Conservation (phyloP, 2,888 invertebrate genomes). For the Cheiracanthium punctorium region DNA sequence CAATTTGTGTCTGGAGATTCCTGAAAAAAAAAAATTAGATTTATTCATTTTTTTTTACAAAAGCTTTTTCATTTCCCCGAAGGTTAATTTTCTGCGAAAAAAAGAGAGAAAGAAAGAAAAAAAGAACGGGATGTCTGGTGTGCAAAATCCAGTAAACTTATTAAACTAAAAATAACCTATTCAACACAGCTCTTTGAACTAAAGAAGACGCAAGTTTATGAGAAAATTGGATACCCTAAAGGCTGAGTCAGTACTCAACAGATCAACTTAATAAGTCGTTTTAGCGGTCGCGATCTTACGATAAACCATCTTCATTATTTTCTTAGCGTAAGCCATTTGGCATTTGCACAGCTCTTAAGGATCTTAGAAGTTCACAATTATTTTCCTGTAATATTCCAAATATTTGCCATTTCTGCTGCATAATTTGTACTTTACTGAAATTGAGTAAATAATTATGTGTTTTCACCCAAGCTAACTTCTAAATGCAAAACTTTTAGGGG, state of each 20-base stretch:
- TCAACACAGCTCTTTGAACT: neutral
- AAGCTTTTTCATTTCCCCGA: neutral
- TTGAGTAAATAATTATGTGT: too few relatives aligned
- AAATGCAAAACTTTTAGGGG: too few relatives aligned
- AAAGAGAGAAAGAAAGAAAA: too few relatives aligned
- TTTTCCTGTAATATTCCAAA: too few relatives aligned
- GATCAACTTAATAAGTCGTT: neutral
- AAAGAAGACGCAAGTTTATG: neutral
- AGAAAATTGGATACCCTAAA: neutral
- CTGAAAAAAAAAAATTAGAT: neutral
- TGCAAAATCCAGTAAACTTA: conserved; percentile 1
- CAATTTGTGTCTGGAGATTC: too few relatives aligned
- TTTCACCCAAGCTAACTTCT: too few relatives aligned
- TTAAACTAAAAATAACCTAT: conserved; percentile 17
- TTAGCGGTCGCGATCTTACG: neutral
- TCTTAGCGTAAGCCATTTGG: too few relatives aligned
- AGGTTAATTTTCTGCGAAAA: neutral
- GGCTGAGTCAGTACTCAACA: neutral
- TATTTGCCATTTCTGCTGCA: too few relatives aligned
- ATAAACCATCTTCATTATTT: too few relatives aligned
- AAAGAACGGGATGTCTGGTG: neutral
- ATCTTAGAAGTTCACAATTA: too few relatives aligned
- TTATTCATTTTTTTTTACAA: neutral
- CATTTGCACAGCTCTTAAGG: too few relatives aligned
- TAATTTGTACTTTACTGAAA: too few relatives aligned